Conservation (phyloP, 2,113 vertebrate species). For the Turnix velox region DNA sequence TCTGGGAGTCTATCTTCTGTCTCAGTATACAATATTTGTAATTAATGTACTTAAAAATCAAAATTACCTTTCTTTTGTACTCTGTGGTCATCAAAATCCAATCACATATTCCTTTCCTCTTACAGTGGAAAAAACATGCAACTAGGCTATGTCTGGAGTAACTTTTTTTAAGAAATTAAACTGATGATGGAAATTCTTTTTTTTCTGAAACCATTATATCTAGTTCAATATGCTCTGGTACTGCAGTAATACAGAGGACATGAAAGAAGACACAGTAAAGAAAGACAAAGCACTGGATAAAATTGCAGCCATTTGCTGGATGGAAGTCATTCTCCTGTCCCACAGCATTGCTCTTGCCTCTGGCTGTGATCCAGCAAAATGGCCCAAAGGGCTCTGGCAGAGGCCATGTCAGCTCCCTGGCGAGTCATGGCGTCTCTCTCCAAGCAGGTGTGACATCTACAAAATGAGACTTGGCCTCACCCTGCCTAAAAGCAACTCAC, state of each 20-base stretch:
- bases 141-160: background rate
- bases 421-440: slow-evolving; percentile 73
- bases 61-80: background rate
- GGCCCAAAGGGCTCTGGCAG: background rate
- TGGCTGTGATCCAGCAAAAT: slow-evolving; percentile 27
- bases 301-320: background rate
- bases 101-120: background rate
- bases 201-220: background rate
- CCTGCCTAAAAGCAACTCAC: slow-evolving; percentile 65
- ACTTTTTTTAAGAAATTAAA: background rate
- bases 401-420: background rate
- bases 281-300: background rate
- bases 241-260: background rate
- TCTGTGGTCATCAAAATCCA: background rate
- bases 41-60: background rate
- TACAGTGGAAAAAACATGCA: background rate
- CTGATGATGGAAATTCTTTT: background rate
- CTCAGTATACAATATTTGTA: background rate
- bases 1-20: background rate
- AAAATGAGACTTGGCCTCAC: slow-evolving; percentile 54
- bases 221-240: background rate
- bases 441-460: slow-evolving; percentile 56
- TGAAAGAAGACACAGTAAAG: background rate
- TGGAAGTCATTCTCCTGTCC: background rate
- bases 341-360: background rate